Evolutionary conservation across 2,888 invertebrate genomes (phyloP), one percentile per base, ranked within the genome.

Genomic region (Scaptomyza cyrtandrae): DNA sequence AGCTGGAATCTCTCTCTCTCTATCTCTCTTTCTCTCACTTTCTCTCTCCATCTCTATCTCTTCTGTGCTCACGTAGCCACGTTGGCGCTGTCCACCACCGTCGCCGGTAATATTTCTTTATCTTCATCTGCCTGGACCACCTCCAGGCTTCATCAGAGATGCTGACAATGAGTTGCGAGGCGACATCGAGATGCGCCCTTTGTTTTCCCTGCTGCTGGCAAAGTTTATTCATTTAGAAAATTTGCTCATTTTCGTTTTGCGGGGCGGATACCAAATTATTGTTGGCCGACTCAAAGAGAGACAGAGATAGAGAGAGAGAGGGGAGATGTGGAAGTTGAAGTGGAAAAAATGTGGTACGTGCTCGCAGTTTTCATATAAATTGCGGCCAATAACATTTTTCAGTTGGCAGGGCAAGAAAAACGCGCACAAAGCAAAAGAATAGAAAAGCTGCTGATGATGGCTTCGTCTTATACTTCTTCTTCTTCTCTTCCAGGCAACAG

Each of bases 151-250:
- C 75, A 64, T 75, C 64, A 57, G 39, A 55, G 60, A 33, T 62
- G 60, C 60, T 71, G 83, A 74, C 80, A 78, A 74, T 73, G 82
- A 75, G 62, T 78, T 78, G 74, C 78, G 65, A 78, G 78, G 69
- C 76, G 76, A 76, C 76, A 76, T 79, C 62, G 64, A 70, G 70
- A 74, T 71, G 71, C 68, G 79, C 71, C 74, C 65, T 78, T 80
- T 81, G 75, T 75, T 74, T 75, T 75, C 59, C 66, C 41, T 61
- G 52, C 55, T 64, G 67, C 74, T 75, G 82, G 53, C 68, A 75
- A 89, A 83, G 80, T 89, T 88, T 86, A 89, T 85, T 90, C 89
- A 89, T 86, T 90, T 90, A 88, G 90, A 89, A 89, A 89, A 90
- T 89, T 88, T 89, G 75, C 82, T 86, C 82, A 86, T 86, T 89